Evolutionary conservation across 2,888 invertebrate genomes (phyloP), one percentile per base, ranked within the genome.

Genomic region (Argyresthia albistria): DNA sequence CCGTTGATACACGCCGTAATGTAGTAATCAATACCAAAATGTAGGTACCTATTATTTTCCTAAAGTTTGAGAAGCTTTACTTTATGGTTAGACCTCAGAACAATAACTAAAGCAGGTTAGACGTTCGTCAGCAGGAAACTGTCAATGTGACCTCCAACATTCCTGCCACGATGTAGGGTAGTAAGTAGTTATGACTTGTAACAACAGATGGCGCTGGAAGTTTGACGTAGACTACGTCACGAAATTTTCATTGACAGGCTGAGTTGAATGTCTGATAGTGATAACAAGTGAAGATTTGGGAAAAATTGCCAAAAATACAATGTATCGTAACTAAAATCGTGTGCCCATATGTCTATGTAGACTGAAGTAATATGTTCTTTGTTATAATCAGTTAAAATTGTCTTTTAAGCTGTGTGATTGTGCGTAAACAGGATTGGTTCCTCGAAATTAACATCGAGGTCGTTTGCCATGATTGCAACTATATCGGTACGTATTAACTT

Each of bases 231-330:
- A n/a, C n/a, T n/a, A n/a, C n/a, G n/a, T n/a, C n/a, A n/a, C n/a
- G n/a, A n/a, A n/a, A n/a, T 48, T 48, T 35, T 1, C 25, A n/a
- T 39, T 45, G 45, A 12, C 49, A 50, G 66, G 61, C 62, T 67
- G 73, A 64, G 74, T 75, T 79, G 77, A 78, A 79, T 78, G 76
- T 67, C 80, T 78, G 80, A 76, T 80, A 76, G 70, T 69, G 67
- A 63, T 67, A 66, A 67, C 68, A 56, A 46, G 65, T 62, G 58
- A 58, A 72, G 73, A 69, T 76, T 73, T 65, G 57, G 59, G 53
- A 52, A 63, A 69, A 69, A 64, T 66, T 63, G 62, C 54, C 60
- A 67, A 56, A 54, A 54, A 45, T 51, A 53, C 8, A 46, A 43
- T 50, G n/a, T 45, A 48, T 53, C 14, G n/a, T 46, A n/a, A 35